Evolutionary conservation across 2,113 vertebrate genomes (phyloP).

Genomic region (Callopanchax toddi): DNA sequence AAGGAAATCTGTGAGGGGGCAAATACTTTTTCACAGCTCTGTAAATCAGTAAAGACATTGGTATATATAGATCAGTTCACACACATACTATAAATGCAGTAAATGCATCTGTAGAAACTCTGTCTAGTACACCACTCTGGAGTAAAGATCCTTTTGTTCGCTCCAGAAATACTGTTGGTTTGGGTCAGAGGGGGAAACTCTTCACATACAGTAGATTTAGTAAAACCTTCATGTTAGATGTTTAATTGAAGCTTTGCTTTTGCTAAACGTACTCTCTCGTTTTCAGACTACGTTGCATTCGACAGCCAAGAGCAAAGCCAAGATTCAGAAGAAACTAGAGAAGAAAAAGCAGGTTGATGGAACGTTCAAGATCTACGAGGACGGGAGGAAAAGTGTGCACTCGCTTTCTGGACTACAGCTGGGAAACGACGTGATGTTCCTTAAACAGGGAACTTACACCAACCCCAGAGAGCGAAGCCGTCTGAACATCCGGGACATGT

Average conservation of each 20-base stretch:
- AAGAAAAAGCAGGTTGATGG: conserved; percentile 90
- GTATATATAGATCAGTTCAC: too few relatives aligned
- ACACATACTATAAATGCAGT: too few relatives aligned
- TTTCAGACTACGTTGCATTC: conserved; percentile 88
- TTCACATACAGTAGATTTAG: too few relatives aligned
- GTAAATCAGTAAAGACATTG: too few relatives aligned
- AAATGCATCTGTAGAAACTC: too few relatives aligned
- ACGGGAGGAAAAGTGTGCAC: conserved; percentile 92
- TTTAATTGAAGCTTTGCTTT: neutral
- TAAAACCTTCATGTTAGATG: too few relatives aligned
- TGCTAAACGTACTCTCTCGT: conserved; percentile 28
- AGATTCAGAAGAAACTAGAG: conserved; percentile 94
- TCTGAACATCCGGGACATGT: conserved; percentile 93
- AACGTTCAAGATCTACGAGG: conserved; percentile 94
- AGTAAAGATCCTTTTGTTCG: too few relatives aligned
- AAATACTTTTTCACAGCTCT: too few relatives aligned
- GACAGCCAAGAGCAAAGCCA: conserved; percentile 92
- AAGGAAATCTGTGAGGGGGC: too few relatives aligned
- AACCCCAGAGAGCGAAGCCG: conserved; percentile 86
- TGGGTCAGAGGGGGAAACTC: too few relatives aligned
- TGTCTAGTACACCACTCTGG: too few relatives aligned
- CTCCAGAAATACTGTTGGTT: too few relatives aligned
- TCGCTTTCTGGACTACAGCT: conserved; percentile 93
- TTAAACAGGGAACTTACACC: conserved; percentile 88
- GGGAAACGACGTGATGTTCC: conserved; percentile 93